Evolutionary conservation across 2,113 vertebrate species (phyloP).

Genomic region (Periophthalmus modestus): DNA sequence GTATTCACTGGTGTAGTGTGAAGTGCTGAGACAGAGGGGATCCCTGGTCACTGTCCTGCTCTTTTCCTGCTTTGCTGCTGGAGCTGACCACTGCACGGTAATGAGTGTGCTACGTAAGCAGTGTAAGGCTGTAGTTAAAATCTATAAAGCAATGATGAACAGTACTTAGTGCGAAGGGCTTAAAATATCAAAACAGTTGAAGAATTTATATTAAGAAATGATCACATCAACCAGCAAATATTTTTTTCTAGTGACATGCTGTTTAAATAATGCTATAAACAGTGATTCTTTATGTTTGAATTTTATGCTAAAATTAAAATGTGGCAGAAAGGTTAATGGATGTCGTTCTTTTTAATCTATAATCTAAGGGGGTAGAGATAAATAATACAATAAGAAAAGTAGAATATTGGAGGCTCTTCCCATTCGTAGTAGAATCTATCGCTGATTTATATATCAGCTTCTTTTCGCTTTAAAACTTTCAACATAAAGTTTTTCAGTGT

Average conservation of each 20-base stretch:
- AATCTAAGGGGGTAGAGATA: background rate
- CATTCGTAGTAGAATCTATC: background rate
- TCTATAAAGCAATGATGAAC: conserved; percentile 15
- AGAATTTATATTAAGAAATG: background rate
- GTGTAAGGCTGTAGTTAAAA: conserved; percentile 26
- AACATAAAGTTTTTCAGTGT: background rate
- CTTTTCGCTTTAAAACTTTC: too few species aligned
- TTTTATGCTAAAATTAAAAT: too few species aligned
- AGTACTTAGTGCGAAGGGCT: background rate
- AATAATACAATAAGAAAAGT: background rate
- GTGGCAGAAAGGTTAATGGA: background rate
- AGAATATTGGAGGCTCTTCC: background rate
- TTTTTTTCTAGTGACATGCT: too few species aligned
- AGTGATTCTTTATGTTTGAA: too few species aligned
- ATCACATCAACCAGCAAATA: background rate
- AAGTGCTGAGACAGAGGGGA: background rate
- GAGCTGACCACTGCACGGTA: conserved; percentile 32
- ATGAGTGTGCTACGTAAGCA: conserved; percentile 23
- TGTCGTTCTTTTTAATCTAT: background rate
- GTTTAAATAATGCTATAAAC: too few species aligned
- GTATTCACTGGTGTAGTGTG: conserved; percentile 18
- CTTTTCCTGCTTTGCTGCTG: conserved; percentile 26
- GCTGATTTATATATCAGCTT: too few species aligned
- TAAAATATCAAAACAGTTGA: background rate
- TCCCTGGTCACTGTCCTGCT: conserved; percentile 14